Conservation (phyloP, 1,140 invertebrate genomes). For the Triops longicaudatus region DNA sequence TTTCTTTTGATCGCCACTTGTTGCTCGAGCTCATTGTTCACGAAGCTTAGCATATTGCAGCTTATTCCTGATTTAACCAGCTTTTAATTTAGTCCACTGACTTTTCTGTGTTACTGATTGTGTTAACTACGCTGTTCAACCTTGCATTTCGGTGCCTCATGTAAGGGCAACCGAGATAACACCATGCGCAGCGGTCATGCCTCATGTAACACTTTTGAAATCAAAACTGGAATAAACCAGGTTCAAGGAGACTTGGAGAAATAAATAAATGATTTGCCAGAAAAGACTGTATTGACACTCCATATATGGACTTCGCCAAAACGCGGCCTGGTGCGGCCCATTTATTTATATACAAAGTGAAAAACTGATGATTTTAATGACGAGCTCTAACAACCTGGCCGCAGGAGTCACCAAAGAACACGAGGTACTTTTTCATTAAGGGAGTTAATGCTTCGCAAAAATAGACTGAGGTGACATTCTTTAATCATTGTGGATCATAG, state of each 20-base stretch:
- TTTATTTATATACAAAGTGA: slow-evolving; percentile 4
- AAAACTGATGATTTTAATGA: background rate
- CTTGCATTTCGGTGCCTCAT: no score
- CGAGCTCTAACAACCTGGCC: background rate
- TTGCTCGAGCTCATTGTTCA: no score
- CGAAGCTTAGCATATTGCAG: no score
- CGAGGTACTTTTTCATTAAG: background rate
- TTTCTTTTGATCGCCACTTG: no score
- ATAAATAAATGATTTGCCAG: background rate
- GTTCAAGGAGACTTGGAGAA: background rate
- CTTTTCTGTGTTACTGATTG: no score
- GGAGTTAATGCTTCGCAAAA: background rate
- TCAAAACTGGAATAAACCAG: background rate
- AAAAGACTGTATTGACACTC: background rate
- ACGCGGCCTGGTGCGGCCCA: background rate
- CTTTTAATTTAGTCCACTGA: no score
- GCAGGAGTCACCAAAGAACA: background rate
- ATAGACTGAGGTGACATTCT: background rate
- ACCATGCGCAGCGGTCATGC: no score
- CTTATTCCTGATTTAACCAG: no score
- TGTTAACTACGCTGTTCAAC: no score
- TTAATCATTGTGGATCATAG: background rate
- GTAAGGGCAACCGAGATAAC: no score
- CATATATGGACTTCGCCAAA: background rate
- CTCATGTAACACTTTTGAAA: no score